Base-by-base conservation (phyloP, 2,797 vertebrate genomes). In the Phrynocephalus guinanensis region DNA sequence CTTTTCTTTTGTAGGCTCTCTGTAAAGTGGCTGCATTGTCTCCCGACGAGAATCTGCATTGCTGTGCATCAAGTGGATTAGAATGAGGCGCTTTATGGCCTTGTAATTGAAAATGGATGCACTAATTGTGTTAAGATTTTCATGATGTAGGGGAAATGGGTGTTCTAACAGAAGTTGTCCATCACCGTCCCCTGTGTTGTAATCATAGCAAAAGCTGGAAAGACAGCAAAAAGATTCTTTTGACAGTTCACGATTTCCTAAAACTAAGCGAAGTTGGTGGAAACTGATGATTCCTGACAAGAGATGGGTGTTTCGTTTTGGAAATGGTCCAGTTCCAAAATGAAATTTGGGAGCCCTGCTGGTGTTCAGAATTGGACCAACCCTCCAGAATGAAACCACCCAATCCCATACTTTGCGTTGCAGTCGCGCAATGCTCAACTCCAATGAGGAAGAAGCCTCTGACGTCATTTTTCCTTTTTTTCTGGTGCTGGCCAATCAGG, bases 21-120 rank as follows among this genome's bases (percentile, higher is more conserved):
- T 91, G 92, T 90, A 85, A 88, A 95, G 93, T 93, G 86, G 11
- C 91, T 56, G 91, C 78, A 85, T 94, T 93, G 88, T n/a, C 95
- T 95, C 95, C 85, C 0, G 94, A 94, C 0, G 94, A 94, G 95
- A 92, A 94, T 93, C 93, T 75, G 82, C 72, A 94, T 92, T 93
- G 71, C 95, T 88, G 84, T 88, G 95, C 93, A 93, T 89, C 95
- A 95, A 95, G 92, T 91, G 92, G 95, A 94, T 90, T 92, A 95
- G 95, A 95, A 95, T 79, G 92, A 95, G 91, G 89, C 86, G 0
- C 95, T 94, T 95, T 95, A 95, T 87, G 15, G 93, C 88, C 85
- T 71, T 20, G 93, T 95, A 94, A 95, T 95, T 95, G 94, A 94
- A 95, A 95, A 94, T 91, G 89, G 86, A 93, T 94, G 94, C 91